Evolutionary conservation across 2,888 invertebrate genomes (phyloP).

Genomic region (Fragum sueziense): DNA sequence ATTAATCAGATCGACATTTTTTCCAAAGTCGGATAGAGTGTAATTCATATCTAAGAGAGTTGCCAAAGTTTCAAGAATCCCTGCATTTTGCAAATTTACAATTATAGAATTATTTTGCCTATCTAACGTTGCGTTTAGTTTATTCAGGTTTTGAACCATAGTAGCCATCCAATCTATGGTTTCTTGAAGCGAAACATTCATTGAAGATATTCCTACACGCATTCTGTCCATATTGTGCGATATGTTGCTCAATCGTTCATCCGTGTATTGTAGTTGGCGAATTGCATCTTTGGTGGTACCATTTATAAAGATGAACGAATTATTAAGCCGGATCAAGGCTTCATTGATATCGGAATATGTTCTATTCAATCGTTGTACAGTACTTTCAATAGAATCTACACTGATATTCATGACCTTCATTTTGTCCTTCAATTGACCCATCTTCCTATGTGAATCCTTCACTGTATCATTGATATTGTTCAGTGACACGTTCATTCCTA

Average conservation of each 20-base stretch:
- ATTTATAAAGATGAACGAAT: constrained; percentile 40
- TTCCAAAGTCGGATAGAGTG: constrained; percentile 40
- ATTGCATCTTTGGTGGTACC: constrained; percentile 56
- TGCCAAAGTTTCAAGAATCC: constrained; percentile 46
- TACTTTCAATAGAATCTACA: constrained; percentile 36
- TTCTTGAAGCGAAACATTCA: constrained; percentile 47
- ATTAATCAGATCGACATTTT: constrained; percentile 52
- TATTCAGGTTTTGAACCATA: constrained; percentile 40
- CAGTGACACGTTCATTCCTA: constrained; percentile 46
- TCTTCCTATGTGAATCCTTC: constrained; percentile 40
- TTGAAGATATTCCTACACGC: constrained; percentile 20
- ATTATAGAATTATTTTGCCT: constrained; percentile 30
- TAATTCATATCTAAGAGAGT: constrained; percentile 51
- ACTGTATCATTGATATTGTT: constrained; percentile 50
- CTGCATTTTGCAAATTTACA: constrained; percentile 37
- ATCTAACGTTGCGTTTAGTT: constrained; percentile 36
- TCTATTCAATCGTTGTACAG: constrained; percentile 31
- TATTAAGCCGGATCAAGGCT: constrained; percentile 43
- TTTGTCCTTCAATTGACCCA: constrained; percentile 25
- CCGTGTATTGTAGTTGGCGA: constrained; percentile 35
- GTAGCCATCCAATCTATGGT: constrained; percentile 42
- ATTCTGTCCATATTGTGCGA: constrained; percentile 25
- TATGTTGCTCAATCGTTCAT: constrained; percentile 26
- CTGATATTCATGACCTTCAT: constrained; percentile 36
- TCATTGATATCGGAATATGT: constrained; percentile 47